Evolutionary conservation across 1,140 invertebrate species (phyloP).

Genomic region (Pseudachorutes palmiensis): DNA sequence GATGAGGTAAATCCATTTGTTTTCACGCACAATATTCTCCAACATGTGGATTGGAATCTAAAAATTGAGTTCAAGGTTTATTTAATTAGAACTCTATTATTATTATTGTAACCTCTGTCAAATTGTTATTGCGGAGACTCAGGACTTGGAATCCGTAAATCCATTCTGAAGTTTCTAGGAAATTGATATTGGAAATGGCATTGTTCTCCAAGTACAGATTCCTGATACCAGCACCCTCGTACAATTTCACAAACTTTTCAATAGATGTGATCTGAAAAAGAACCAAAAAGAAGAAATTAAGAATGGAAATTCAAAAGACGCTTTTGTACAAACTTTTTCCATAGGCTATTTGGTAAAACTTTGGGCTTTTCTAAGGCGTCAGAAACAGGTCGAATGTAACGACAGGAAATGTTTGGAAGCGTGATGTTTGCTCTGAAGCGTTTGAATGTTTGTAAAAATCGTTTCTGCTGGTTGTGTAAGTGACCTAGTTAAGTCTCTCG

Average conservation of each 20-base stretch:
- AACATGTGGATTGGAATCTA: conserved; percentile 67
- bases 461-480: too few relatives aligned
- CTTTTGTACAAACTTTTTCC: too few relatives aligned
- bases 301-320: not conserved
- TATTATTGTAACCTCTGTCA: conserved; percentile 49
- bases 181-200: conserved; percentile 56
- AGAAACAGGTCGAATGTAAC: too few relatives aligned
- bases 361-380: too few relatives aligned
- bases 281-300: conserved; percentile 2
- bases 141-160: conserved; percentile 62
- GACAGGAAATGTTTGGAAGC: too few relatives aligned
- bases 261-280: conserved; percentile 27
- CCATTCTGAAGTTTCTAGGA: conserved; percentile 67
- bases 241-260: conserved; percentile 30
- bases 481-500: too few relatives aligned
- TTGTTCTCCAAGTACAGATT: conserved; percentile 72
- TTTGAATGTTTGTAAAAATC: too few relatives aligned
- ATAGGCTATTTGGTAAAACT: too few relatives aligned
- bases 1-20: conserved; percentile 57
- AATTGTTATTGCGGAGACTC: conserved; percentile 60
- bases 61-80: conserved; percentile 38
- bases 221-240: conserved; percentile 46
- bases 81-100: conserved; percentile 7
- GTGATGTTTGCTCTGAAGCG: too few relatives aligned
- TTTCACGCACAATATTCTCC: conserved; percentile 64